Base-by-base conservation (phyloP, 1,140 invertebrate species). In the Temnothorax nylanderi region DNA sequence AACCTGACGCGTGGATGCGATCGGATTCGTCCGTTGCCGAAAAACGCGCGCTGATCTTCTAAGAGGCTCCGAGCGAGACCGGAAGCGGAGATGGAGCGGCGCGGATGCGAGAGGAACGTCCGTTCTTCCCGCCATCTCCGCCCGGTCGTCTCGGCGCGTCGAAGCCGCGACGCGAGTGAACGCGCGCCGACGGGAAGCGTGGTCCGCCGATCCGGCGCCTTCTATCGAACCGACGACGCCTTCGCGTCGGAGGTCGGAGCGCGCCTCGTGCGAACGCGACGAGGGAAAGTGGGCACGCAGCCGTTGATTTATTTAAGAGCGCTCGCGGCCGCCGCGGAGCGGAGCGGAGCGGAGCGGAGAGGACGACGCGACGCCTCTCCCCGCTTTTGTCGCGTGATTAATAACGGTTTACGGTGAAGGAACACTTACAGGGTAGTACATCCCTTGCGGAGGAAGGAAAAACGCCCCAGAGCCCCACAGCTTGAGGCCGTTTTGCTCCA, bases 401-500 rank as follows among this genome's bases (percentile, higher is more conserved):
- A 76, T 26, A 37, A 65, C 32, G 37, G 65, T 82, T 86, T 6
- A 51, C 32, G 51, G 7, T 18, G 26, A 26, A 26, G 26, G 7
- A 18, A 78, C 64, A 97, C 97, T 98, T 96, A 98, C 98, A 97
- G 97, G 98, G 96, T 98, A 98, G 96, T 98, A 98, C 97, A 98
- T 98, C 97, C 98, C 98, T 97, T 98, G 98, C 95, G 97, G 97
- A 97, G 98, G 97, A 97, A 98, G 97, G 96, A 98, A 98, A 96
- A 98, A 98, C 96, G 97, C 97, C 96, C 98, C 98, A 96, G 98
- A 97, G 96, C 98, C 97, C 98, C 98, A 98, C 98, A 98, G 98
- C 97, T 98, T 98, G 98, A 97, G 97, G 97, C 97, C 97, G 97
- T 97, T 97, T 96, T 96, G 94, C 94, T 95, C 94, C 94, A 95